These are phyloP conservation scores for Capitulum mitella DNA, from an alignment of 2,888 invertebrate species.

Conservation along the genomic window DNA sequence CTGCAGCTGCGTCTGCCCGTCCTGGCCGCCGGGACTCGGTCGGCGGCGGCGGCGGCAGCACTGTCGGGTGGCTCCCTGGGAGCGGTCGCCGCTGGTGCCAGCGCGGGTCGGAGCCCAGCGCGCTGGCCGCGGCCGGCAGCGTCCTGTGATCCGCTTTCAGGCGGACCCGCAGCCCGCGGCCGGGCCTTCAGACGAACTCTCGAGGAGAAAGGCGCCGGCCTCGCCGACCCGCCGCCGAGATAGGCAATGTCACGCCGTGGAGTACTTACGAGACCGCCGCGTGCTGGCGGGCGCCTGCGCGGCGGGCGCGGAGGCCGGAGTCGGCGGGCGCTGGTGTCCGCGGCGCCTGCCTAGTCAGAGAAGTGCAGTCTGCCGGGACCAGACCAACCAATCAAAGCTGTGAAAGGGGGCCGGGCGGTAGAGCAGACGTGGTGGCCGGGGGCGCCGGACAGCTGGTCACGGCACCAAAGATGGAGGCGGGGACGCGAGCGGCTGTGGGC, in stretches of 20 bases:
- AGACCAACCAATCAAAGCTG: constrained; percentile 6
- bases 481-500: neutral
- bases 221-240: neutral
- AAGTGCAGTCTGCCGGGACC: neutral
- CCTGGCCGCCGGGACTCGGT: neutral
- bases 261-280: too few species aligned
- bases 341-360: neutral
- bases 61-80: too few species aligned
- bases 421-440: too few species aligned
- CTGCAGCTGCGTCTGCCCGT: neutral
- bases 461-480: constrained; percentile 5
- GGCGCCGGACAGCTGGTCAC: too few species aligned
- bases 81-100: too few species aligned
- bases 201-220: too few species aligned
- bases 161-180: too few species aligned
- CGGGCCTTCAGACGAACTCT: too few species aligned
- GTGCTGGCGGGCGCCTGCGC: neutral
- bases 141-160: too few species aligned
- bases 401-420: neutral
- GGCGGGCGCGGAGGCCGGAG: neutral
- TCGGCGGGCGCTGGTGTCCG: neutral
- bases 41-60: neutral
- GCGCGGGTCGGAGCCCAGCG: too few species aligned
- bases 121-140: too few species aligned
- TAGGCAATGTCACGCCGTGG: neutral